phyloP scores from a whole-genome alignment of 2,888 invertebrate species.

The Tribolium freemani region DNA sequence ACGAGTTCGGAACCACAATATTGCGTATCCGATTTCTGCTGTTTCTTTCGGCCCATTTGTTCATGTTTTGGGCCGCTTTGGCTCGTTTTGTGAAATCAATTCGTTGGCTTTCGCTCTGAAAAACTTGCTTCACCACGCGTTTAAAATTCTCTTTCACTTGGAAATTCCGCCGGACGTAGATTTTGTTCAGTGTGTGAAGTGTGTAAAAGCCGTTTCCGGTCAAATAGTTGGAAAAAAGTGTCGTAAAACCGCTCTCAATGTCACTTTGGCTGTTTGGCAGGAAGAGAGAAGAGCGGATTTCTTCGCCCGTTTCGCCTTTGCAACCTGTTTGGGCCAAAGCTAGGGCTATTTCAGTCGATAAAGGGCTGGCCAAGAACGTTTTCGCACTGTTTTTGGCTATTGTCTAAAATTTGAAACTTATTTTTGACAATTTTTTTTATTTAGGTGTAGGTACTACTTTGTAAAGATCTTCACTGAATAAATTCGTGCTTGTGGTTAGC shows the following conservation, averaged over 20 bases:
- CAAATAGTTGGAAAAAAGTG: conserved; percentile 3
- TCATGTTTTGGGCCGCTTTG: conserved; percentile 56
- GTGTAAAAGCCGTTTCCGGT: background rate
- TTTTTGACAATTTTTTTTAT: no score
- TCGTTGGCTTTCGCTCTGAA: conserved; percentile 73
- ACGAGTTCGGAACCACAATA: conserved; percentile 22
- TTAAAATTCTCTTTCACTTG: background rate
- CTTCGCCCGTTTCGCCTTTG: background rate
- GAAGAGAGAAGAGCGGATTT: background rate
- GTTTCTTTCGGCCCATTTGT: conserved; percentile 55
- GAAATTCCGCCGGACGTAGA: background rate
- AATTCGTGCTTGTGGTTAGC: no score
- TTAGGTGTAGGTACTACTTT: no score
- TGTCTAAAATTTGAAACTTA: background rate
- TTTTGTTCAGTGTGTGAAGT: background rate
- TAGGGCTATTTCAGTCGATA: background rate
- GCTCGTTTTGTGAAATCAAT: conserved; percentile 54
- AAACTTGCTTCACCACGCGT: conserved; percentile 72
- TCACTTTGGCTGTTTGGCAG: background rate
- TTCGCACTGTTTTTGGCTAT: background rate
- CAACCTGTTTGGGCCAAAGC: background rate
- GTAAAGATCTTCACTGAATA: no score
- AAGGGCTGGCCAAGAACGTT: background rate
- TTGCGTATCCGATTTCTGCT: background rate
- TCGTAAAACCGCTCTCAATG: background rate